These are phyloP conservation scores for Sinella curviseta DNA, from an alignment of 1,140 invertebrate species.

Conservation along the genomic window DNA sequence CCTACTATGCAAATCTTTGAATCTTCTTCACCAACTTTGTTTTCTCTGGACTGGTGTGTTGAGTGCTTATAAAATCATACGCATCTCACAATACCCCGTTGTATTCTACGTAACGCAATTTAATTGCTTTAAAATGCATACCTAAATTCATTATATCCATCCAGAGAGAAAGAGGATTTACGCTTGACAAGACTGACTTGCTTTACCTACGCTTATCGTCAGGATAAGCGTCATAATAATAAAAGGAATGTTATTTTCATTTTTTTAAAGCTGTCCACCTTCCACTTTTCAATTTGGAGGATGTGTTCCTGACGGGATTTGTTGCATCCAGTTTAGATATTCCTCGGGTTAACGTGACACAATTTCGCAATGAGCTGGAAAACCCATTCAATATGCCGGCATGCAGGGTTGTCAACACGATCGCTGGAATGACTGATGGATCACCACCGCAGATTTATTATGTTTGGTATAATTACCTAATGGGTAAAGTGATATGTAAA, in stretches of 20 bases:
- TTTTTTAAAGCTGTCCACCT: constrained; percentile 28
- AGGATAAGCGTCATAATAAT: background rate
- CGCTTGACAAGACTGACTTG: no score
- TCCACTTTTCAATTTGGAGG: constrained; percentile 30
- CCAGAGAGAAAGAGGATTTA: no score
- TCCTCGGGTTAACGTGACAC: constrained; percentile 9
- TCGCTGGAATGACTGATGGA: constrained; percentile 37
- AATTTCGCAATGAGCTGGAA: constrained; percentile 30
- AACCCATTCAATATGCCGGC: constrained; percentile 21
- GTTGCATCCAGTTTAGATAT: constrained; percentile 20
- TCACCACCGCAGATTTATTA: constrained; percentile 29
- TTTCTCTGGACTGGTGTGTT: no score
- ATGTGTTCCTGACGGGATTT: constrained; percentile 36
- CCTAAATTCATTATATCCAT: no score
- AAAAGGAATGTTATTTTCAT: background rate
- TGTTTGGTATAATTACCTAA: constrained; percentile 35
- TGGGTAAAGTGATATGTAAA: background rate
- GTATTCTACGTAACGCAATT: no score
- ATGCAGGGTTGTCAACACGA: constrained; percentile 5
- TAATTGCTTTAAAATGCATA: no score
- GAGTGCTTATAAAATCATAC: no score
- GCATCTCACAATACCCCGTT: no score
- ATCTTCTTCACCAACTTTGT: no score
- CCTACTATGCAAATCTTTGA: no score
- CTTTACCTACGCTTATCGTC: no score